Conservation (phyloP, 2,113 vertebrate species). For the Corythornis cristatus region DNA sequence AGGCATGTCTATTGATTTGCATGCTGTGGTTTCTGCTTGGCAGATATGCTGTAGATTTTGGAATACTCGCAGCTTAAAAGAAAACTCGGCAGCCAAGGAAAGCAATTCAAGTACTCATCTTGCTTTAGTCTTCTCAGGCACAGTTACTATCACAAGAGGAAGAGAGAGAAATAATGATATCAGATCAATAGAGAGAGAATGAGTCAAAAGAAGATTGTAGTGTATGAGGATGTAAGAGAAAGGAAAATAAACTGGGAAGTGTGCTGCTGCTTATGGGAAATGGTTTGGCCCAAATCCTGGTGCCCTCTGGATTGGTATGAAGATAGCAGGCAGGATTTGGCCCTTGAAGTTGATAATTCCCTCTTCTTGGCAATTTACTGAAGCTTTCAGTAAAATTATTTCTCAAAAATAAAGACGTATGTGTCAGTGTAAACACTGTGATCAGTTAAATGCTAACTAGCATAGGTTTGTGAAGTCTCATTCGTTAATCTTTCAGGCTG, state of each 20-base stretch:
- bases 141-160: not conserved
- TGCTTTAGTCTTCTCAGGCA: not conserved
- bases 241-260: not conserved
- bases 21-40: conserved; percentile 41
- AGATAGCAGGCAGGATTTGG: conserved; percentile 17
- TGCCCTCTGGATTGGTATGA: not conserved
- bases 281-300: not conserved
- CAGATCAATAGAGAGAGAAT: not conserved
- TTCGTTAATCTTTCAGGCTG: conserved; percentile 60
- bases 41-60: conserved; percentile 3
- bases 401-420: not conserved
- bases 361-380: not conserved
- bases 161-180: conserved; percentile 44
- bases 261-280: not conserved
- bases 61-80: conserved; percentile 17
- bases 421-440: conserved; percentile 62
- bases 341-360: not conserved
- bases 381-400: conserved; percentile 50
- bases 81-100: conserved; percentile 17
- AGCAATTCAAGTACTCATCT: not conserved
- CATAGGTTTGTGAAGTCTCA: conserved; percentile 59
- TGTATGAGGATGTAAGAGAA: not conserved
- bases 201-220: not conserved
- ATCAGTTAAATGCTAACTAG: conserved; percentile 71
- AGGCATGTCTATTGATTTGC: conserved; percentile 58